Evolutionary conservation across 1,140 invertebrate species (phyloP).

Genomic region (Drosophila quadrilineata): DNA sequence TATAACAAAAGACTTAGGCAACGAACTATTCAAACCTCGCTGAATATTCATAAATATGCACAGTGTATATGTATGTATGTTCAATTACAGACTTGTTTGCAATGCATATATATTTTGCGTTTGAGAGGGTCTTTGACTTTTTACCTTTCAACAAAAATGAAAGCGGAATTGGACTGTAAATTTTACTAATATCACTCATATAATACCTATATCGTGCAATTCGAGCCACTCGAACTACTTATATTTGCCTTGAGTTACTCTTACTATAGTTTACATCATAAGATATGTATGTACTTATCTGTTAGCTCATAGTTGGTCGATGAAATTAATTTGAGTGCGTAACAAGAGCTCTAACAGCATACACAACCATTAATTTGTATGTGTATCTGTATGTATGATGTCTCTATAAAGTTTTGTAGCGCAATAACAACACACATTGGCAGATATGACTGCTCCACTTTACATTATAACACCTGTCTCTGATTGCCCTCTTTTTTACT

Average conservation of each 20-base stretch:
- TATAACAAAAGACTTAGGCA: slow-evolving; percentile 56
- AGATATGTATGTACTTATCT: slow-evolving; percentile 32
- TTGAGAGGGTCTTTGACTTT: slow-evolving; percentile 21
- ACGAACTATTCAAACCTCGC: slow-evolving; percentile 30
- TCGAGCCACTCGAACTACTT: too few relatives aligned
- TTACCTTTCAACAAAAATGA: slow-evolving; percentile 11
- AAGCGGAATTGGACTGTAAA: neutral
- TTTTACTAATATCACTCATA: neutral
- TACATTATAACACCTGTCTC: slow-evolving; percentile 57
- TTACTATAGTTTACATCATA: slow-evolving; percentile 4
- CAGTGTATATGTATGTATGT: slow-evolving; percentile 1
- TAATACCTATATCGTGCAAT: slow-evolving; percentile 21
- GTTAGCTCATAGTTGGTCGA: slow-evolving; percentile 20
- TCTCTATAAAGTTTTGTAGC: slow-evolving; percentile 35
- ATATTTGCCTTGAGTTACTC: slow-evolving; percentile 62
- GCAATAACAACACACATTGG: slow-evolving; percentile 30
- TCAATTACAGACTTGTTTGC: slow-evolving; percentile 5
- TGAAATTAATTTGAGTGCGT: slow-evolving; percentile 50
- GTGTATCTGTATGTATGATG: slow-evolving; percentile 43
- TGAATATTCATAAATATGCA: slow-evolving; percentile 22
- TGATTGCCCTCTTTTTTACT: slow-evolving; percentile 39
- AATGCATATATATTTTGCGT: slow-evolving; percentile 10
- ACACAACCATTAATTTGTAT: slow-evolving; percentile 27
- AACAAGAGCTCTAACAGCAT: slow-evolving; percentile 39
- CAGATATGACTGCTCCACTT: slow-evolving; percentile 57